Evolutionary conservation across 2,113 vertebrate genomes (phyloP).

Genomic region (Rana temporaria): DNA sequence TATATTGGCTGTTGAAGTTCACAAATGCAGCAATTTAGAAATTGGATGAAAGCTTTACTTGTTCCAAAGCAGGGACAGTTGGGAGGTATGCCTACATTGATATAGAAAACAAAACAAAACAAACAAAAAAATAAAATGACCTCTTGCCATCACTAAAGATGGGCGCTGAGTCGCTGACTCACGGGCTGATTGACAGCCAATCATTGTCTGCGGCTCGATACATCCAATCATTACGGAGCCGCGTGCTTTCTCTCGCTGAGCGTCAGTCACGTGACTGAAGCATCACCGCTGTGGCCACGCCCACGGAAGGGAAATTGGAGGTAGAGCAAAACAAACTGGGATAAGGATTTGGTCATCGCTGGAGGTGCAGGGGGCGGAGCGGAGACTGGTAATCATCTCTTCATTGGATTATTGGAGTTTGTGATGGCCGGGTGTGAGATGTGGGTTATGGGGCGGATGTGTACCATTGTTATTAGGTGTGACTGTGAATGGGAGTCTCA

Average conservation of each 20-base stretch:
- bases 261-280: background rate
- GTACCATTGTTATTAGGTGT: too few relatives aligned
- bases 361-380: background rate
- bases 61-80: too few relatives aligned
- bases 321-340: conserved; percentile 7
- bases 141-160: background rate
- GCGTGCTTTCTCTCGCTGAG: background rate
- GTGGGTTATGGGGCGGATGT: too few relatives aligned
- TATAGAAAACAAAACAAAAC: too few relatives aligned
- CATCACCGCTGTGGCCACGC: background rate
- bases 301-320: conserved; percentile 31
- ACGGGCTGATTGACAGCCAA: too few relatives aligned
- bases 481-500: too few relatives aligned
- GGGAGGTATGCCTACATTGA: too few relatives aligned
- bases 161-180: background rate
- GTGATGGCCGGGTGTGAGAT: too few relatives aligned
- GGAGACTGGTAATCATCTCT: background rate
- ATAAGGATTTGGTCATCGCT: conserved; percentile 8
- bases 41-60: too few relatives aligned
- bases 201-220: background rate
- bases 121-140: background rate
- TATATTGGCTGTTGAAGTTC: too few relatives aligned
- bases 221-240: background rate
- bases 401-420: too few relatives aligned
- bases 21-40: too few relatives aligned